Conservation (phyloP, 2,113 vertebrate genomes). For the Willisornis vidua region DNA sequence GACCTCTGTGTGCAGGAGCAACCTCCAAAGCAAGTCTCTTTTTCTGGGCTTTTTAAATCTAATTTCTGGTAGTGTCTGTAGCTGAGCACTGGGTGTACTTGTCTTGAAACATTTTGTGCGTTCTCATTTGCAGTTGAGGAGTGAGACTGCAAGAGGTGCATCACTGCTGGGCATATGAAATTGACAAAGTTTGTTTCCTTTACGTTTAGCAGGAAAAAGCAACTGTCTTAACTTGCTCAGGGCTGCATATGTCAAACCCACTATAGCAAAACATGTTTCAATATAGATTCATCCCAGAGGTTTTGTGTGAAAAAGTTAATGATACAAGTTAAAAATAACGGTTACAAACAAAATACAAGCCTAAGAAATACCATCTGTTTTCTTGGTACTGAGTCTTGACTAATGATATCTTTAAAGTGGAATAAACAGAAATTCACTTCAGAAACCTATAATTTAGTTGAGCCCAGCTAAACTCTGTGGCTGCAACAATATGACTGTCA, state of each 20-base stretch:
- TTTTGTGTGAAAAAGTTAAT: neutral
- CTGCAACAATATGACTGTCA: neutral
- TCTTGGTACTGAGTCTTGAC: neutral
- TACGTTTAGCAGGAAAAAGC: neutral
- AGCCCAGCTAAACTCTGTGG: neutral
- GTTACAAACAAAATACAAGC: neutral
- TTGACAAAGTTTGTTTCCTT: neutral
- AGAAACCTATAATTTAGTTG: neutral
- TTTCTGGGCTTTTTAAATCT: neutral
- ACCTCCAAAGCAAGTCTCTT: neutral
- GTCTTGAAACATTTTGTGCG: accelerated
- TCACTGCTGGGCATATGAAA: neutral
- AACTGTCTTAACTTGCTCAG: neutral
- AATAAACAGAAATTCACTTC: neutral
- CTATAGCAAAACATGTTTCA: neutral
- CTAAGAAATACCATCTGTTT: neutral
- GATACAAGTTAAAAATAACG: neutral
- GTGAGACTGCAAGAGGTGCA: neutral
- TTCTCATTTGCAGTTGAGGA: neutral
- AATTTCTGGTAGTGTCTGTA: neutral
- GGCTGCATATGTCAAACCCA: neutral
- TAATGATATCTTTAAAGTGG: neutral
- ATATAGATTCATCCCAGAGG: neutral
- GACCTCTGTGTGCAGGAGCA: neutral
- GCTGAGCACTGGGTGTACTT: neutral